These are phyloP conservation scores for Menidia beryllina DNA, from an alignment of 2,113 vertebrate species.

Conservation along the genomic window DNA sequence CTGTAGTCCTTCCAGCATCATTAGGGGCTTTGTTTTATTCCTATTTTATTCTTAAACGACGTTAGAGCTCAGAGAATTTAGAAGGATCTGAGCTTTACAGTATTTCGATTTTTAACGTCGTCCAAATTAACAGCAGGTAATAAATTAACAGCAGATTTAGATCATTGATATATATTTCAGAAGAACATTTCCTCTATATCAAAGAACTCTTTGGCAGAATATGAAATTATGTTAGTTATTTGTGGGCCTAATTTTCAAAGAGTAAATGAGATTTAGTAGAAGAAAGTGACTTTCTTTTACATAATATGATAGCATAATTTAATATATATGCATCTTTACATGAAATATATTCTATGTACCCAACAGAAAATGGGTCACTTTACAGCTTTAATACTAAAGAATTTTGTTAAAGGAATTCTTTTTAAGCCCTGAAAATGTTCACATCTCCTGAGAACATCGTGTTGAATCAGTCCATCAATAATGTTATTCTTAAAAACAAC, in stretches of 20 bases:
- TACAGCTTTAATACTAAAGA: neutral
- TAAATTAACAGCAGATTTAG: too few species aligned
- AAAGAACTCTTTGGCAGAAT: too few species aligned
- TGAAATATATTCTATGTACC: too few species aligned
- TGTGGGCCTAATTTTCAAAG: too few species aligned
- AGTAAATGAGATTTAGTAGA: too few species aligned
- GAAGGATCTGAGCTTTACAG: neutral
- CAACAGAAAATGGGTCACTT: neutral
- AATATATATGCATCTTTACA: too few species aligned
- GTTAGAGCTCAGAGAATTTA: neutral
- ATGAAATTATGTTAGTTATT: too few species aligned
- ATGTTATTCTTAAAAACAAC: neutral
- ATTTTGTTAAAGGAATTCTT: neutral
- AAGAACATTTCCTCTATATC: too few species aligned
- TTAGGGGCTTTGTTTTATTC: conserved; percentile 1
- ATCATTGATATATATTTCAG: neutral
- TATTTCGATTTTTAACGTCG: neutral
- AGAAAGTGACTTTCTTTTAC: too few species aligned
- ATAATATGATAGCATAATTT: too few species aligned
- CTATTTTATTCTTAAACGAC: neutral
- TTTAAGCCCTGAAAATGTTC: neutral
- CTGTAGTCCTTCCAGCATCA: neutral
- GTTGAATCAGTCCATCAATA: conserved; percentile 1
- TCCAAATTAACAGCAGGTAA: conserved; percentile 54
- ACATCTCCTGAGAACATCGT: neutral